Percentiles rank a stretch among this genome's conserved stretches.
Conservation (phyloP, 2,888 invertebrate species). For the Zygaena filipendulae region DNA sequence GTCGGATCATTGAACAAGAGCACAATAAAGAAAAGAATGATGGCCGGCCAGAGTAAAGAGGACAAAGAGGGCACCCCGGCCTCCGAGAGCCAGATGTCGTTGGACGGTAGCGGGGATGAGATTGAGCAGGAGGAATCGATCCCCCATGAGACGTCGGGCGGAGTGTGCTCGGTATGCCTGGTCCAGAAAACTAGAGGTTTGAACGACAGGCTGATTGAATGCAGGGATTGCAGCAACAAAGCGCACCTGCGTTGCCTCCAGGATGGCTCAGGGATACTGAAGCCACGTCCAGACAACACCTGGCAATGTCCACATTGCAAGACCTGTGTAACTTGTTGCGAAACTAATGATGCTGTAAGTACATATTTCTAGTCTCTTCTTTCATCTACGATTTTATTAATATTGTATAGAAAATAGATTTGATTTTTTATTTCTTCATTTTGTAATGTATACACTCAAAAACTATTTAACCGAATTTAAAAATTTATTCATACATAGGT, state of each 20-base stretch:
- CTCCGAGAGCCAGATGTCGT: slow-evolving; percentile 47
- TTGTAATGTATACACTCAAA: neutral
- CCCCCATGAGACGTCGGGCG: slow-evolving; percentile 58
- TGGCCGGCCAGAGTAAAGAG: slow-evolving; percentile 32
- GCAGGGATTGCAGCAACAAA: slow-evolving; percentile 79
- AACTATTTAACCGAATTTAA: too few relatives aligned
- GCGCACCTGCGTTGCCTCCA: slow-evolving; percentile 78
- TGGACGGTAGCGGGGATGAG: slow-evolving; percentile 56
- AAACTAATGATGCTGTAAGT: slow-evolving; percentile 80
- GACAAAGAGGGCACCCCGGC: slow-evolving; percentile 42
- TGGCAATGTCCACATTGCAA: slow-evolving; percentile 95
- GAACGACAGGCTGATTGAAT: slow-evolving; percentile 73
- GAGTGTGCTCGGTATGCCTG: slow-evolving; percentile 72
- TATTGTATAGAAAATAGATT: too few relatives aligned
- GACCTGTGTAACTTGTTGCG: slow-evolving; percentile 84
- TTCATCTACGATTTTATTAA: too few relatives aligned
- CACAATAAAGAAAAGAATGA: slow-evolving; percentile 61
- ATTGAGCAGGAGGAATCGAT: slow-evolving; percentile 47
- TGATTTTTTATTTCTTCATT: slow-evolving; percentile 1
- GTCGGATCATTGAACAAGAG: slow-evolving; percentile 71
- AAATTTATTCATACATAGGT: too few relatives aligned
- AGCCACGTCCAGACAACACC: slow-evolving; percentile 72
- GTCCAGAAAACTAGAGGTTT: slow-evolving; percentile 68
- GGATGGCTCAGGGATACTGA: slow-evolving; percentile 72
- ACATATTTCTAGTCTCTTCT: too few relatives aligned